Base-by-base conservation (phyloP, 2,888 invertebrate genomes). In the Heterodera filipjevi region DNA sequence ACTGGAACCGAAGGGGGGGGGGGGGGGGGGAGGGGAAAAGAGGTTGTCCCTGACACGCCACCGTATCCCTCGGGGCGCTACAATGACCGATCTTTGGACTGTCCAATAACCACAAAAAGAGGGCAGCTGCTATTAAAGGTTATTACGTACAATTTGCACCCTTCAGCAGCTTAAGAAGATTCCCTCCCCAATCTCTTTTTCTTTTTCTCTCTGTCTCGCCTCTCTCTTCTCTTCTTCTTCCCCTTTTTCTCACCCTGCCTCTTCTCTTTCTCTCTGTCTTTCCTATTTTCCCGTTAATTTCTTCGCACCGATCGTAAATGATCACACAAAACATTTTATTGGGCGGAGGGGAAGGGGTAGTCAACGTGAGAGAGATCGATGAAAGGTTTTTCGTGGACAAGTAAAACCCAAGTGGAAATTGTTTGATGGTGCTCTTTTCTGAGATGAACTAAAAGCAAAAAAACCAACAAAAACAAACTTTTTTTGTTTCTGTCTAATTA, bases 131-230 rank as follows among this genome's bases (percentile, higher is more conserved):
- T n/a, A n/a, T n/a, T n/a, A n/a, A n/a, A n/a, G n/a, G n/a, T n/a
- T n/a, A n/a, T n/a, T n/a, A n/a, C n/a, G n/a, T n/a, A n/a, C n/a
- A n/a, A n/a, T n/a, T n/a, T n/a, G n/a, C n/a, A n/a, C n/a, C n/a
- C n/a, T n/a, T n/a, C n/a, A n/a, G n/a, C n/a, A n/a, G n/a, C n/a
- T n/a, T n/a, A n/a, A n/a, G n/a, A n/a, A n/a, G n/a, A n/a, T n/a
- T 66, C 19, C 35, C 78, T 85, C 33, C 84, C 83, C 22, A 84
- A 74, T 32, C 39, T 22, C 39, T 70, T 30, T 70, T 32, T 71
- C 44, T 71, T 32, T 27, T 30, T 71, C 49, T 71, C 27, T 32
- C 14, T 33, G n/a, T 70, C 49, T 32, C 19, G 3, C 22, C 22
- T 68, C 35, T 22, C 39, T 68, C 39, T 22, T 68, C 68, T 68